Evolutionary conservation across 2,888 invertebrate genomes (phyloP).

Genomic region (Clepsis dumicolana): DNA sequence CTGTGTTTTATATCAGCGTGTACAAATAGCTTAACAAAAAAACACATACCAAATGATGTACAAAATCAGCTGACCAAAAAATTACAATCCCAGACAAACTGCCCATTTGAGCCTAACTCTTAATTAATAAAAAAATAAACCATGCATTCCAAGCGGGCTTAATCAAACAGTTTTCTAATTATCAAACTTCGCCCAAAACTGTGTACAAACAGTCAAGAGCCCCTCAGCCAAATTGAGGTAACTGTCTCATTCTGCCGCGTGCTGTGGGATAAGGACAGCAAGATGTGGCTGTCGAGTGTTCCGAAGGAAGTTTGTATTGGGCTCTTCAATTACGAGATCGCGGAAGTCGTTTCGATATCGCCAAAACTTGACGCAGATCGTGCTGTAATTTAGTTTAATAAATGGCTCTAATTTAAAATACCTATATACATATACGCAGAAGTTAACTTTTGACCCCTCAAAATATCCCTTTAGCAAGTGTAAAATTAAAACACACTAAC

Average conservation of each 20-base stretch:
- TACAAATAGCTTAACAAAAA: too few relatives aligned
- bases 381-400: background rate
- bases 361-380: background rate
- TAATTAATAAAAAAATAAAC: conserved; percentile 31
- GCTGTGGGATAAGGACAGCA: background rate
- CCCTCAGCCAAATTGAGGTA: conserved; percentile 25
- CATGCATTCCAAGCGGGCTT: conserved; percentile 22
- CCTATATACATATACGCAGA: too few relatives aligned
- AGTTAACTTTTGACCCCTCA: too few relatives aligned
- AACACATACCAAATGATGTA: too few relatives aligned
- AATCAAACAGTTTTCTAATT: conserved; percentile 39
- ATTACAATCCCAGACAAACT: background rate
- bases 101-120: background rate
- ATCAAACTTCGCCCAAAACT: conserved; percentile 28
- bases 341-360: background rate
- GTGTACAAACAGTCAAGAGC: conserved; percentile 12
- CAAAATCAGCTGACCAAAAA: too few relatives aligned
- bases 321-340: conserved; percentile 12
- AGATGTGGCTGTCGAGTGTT: conserved; percentile 6
- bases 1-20: too few relatives aligned
- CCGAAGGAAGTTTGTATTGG: background rate
- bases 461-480: too few relatives aligned
- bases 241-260: conserved; percentile 6
- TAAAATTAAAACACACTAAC: too few relatives aligned
- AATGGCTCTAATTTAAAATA: background rate